Evolutionary conservation across 2,888 invertebrate genomes (phyloP), one percentile per base, ranked within the genome.

Genomic region (Lamellibrachia columna): DNA sequence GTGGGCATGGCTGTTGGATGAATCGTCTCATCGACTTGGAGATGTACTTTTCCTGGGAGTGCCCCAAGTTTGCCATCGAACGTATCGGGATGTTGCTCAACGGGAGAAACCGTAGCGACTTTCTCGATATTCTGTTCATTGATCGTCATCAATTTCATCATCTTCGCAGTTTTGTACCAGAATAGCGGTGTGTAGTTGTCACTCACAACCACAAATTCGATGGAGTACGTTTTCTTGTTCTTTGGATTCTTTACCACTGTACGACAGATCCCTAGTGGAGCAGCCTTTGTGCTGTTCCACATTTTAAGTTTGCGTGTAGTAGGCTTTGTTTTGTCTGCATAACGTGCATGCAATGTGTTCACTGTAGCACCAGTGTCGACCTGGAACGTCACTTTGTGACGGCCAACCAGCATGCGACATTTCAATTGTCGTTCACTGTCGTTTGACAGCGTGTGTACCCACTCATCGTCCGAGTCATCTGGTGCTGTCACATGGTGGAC

Each of bases 331-430:
- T 75, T 15, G 75, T 75, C 75, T 15, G n/a, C 22, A 75, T 75
- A 75, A 9, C 2, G 2, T 55, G 55, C 75, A 75, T 1, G 75
- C 15, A 75, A 22, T 15, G 92, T 91, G 55, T 92, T 93, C 9
- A 92, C 91, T n/a, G 93, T 55, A 55, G 94, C 90, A 22, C 93
- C 93, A 15, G 93, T 93, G 58, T 93, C 93, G n/a, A 92, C 55
- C 52, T 93, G 92, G 15, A 75, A 75, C 22, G 75, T 75, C 75
- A 75, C 75, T 75, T 9, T 75, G 75, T 75, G 92, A 93, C 22
- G 75, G 15, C 75, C 75, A 75, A 75, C 22, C 2, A 75, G 75
- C 22, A 15, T 15, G 22, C 75, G 75, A 75, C 75, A 75, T 75
- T 75, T 75, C 22, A 75, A 15, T 75, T 75, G 75, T 75, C 75